Conservation (phyloP, 2,113 vertebrate species). For the Saguinus midas region DNA sequence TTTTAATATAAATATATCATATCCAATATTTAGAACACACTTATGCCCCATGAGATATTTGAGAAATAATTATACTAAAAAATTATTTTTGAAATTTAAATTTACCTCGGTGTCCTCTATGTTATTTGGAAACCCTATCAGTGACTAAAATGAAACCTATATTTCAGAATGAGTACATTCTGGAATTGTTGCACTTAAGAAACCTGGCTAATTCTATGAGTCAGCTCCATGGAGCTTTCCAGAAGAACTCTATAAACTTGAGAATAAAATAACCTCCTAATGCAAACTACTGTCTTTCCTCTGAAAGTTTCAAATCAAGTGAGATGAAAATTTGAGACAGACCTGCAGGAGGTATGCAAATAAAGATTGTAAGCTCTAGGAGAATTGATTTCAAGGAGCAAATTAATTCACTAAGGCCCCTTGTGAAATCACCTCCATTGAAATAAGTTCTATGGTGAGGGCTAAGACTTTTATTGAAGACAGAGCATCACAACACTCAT, state of each 20-base stretch:
- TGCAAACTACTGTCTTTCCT: background rate
- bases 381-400: background rate
- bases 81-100: conserved; percentile 5
- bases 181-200: conserved; percentile 43
- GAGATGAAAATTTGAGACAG: background rate
- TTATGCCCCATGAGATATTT: background rate
- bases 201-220: conserved; percentile 28
- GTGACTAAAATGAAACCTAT: conserved; percentile 40
- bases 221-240: conserved; percentile 34
- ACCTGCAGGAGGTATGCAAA: background rate
- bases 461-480: background rate
- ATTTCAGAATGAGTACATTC: conserved; percentile 42
- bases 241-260: conserved; percentile 31
- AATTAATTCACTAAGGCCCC: background rate
- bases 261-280: background rate
- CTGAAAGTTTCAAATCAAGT: background rate
- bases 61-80: background rate
- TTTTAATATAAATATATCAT: background rate
- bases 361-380: background rate
- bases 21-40: background rate
- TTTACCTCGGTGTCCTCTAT: background rate
- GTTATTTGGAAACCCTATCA: background rate
- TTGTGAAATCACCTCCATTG: background rate
- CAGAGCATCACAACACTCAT: background rate
- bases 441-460: background rate